phyloP scores from a whole-genome alignment of 2,888 invertebrate genomes.

The Leucoptera coffeella region DNA sequence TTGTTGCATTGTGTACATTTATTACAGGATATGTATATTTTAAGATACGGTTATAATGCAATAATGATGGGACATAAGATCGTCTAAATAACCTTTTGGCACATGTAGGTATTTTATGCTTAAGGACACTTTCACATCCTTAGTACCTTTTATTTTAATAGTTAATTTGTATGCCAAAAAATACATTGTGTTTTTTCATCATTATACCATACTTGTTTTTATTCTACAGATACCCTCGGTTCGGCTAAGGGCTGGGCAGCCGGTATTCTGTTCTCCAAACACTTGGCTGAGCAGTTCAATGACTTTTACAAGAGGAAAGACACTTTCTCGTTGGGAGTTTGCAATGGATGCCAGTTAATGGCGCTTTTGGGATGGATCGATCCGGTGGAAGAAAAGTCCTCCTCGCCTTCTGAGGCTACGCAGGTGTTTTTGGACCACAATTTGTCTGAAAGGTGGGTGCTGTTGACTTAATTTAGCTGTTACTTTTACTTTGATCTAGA shows the following conservation, averaged over 20 bases:
- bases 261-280: constrained; percentile 74
- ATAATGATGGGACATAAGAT: too few relatives aligned
- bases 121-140: too few relatives aligned
- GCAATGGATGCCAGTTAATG: constrained; percentile 98
- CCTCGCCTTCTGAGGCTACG: constrained; percentile 11
- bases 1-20: too few relatives aligned
- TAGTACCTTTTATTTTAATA: too few relatives aligned
- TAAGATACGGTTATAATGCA: too few relatives aligned
- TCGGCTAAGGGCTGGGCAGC: constrained; percentile 99
- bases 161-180: too few relatives aligned
- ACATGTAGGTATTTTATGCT: too few relatives aligned
- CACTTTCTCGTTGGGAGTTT: constrained; percentile 95
- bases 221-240: constrained; percentile 75
- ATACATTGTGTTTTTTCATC: too few relatives aligned
- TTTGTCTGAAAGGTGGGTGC: constrained; percentile 78
- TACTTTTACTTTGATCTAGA: too few relatives aligned
- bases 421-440: constrained; percentile 79
- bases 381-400: constrained; percentile 12
- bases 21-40: too few relatives aligned
- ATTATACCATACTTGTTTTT: too few relatives aligned
- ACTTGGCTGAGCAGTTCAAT: constrained; percentile 69
- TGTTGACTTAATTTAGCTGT: neutral
- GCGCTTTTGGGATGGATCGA: constrained; percentile 89
- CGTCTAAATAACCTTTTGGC: too few relatives aligned
- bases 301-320: constrained; percentile 68